These are phyloP conservation scores for Mus spretus DNA, from an alignment of 2,797 vertebrate species.

Conservation along the genomic window DNA sequence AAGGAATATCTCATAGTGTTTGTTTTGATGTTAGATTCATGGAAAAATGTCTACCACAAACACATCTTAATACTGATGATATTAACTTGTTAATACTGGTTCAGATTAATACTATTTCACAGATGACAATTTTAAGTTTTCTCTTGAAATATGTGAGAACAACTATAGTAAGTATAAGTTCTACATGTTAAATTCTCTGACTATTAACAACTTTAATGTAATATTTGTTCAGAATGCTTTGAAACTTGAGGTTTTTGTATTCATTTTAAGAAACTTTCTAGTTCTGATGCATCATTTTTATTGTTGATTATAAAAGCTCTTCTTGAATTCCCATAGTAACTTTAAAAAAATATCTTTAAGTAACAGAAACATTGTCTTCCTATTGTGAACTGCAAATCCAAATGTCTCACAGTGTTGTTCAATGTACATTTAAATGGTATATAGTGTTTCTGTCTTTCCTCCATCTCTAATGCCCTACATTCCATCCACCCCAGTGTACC, in stretches of 20 bases:
- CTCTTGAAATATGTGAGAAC: constrained; percentile 29
- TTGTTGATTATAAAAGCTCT: background rate
- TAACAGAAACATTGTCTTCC: background rate
- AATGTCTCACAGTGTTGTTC: background rate
- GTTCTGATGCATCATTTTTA: background rate
- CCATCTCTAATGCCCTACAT: constrained; percentile 6
- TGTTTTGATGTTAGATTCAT: background rate
- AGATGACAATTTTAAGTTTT: background rate
- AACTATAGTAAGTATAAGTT: constrained; percentile 2
- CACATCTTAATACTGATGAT: background rate
- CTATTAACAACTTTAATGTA: constrained; percentile 29
- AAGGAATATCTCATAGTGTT: background rate
- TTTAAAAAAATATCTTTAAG: constrained; percentile 20
- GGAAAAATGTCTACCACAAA: background rate
- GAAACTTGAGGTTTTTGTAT: constrained; percentile 16
- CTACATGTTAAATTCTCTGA: constrained; percentile 32
- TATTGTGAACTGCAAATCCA: background rate
- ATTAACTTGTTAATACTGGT: constrained; percentile 29
- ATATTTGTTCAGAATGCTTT: constrained; percentile 20
- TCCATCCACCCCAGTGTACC: background rate
- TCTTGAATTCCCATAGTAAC: background rate
- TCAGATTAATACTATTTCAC: background rate
- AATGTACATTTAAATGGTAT: background rate
- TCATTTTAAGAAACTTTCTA: background rate
- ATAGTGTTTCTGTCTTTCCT: background rate